Evolutionary conservation across 2,888 invertebrate species (phyloP), one percentile per base, ranked within the genome.

Genomic region (Leptarthrus brevirostris): DNA sequence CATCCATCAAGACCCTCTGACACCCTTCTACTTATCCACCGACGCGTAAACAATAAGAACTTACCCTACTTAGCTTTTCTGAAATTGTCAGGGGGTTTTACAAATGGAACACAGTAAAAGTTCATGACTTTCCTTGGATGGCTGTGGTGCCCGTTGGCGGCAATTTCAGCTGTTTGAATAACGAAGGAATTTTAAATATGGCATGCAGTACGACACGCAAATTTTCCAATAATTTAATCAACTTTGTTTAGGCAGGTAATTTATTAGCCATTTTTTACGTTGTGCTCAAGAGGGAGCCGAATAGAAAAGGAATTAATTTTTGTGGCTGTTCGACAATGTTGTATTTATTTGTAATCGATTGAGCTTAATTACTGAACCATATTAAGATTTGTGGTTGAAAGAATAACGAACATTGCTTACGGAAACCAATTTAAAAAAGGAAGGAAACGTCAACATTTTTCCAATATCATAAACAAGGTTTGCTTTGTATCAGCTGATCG

Each of bases 191-290:
- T 58, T 58, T 58, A 58, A 58, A 36, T 58, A 18, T 34, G 58
- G 58, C 58, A 58, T 58, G 36, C 36, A 58, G 36, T 36, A n/a
- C 3, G n/a, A 36, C 34, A 34, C 58, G 58, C 58, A 20, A 34
- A 58, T 34, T 58, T 36, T 20, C 58, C 4, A 58, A 58, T 58
- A 58, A 58, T 58, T 58, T 58, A 58, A 58, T 58, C 34, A 58
- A 58, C 18, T 34, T 34, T 58, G 58, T 20, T 36, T 36, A 58
- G 58, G 34, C 18, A 58, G 26, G 58, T 34, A 58, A 58, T 58
- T 58, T 58, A 58, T 58, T 58, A 58, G 36, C 16, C 58, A 58
- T 58, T 58, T 58, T n/a, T 58, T 58, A 40, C 40, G 40, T 40
- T 12, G 12, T 12, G 40, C 6, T 1, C 40, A n/a, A 12, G 3